Percentiles rank a stretch among this genome's conserved stretches.
phyloP scores from a whole-genome alignment of 2,113 vertebrate genomes.

The Myotis lucifugus region DNA sequence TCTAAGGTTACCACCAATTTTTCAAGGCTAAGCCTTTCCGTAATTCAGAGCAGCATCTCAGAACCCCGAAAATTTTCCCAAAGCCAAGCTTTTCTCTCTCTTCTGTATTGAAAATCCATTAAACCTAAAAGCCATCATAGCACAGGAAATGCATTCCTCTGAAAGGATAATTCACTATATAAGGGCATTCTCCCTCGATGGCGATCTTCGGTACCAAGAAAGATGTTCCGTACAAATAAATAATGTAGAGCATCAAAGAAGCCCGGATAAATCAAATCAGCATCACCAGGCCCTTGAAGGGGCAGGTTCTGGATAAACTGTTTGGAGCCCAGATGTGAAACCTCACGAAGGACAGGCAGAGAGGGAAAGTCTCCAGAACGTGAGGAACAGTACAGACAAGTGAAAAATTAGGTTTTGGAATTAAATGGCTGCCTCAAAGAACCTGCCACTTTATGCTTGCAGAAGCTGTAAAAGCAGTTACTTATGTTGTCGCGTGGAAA shows the following conservation, averaged over 20 bases:
- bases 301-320: neutral
- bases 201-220: neutral
- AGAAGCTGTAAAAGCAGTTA: constrained; percentile 28
- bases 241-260: neutral
- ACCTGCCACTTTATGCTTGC: neutral
- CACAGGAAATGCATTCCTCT: constrained; percentile 5
- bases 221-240: constrained; percentile 3
- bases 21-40: neutral
- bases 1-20: neutral
- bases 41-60: constrained; percentile 17
- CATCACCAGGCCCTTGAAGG: neutral
- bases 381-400: neutral
- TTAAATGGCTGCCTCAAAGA: constrained; percentile 48
- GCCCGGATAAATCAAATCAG: neutral
- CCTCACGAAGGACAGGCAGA: neutral
- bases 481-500: constrained; percentile 12
- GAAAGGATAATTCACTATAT: neutral
- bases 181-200: neutral
- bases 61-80: neutral
- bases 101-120: neutral
- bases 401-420: constrained; percentile 28
- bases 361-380: neutral
- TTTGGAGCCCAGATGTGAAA: neutral
- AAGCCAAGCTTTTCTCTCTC: neutral
- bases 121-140: neutral